Percentiles rank a stretch among this genome's conserved stretches.
Conservation (phyloP, 1,140 invertebrate species). For the Physella acuta region DNA sequence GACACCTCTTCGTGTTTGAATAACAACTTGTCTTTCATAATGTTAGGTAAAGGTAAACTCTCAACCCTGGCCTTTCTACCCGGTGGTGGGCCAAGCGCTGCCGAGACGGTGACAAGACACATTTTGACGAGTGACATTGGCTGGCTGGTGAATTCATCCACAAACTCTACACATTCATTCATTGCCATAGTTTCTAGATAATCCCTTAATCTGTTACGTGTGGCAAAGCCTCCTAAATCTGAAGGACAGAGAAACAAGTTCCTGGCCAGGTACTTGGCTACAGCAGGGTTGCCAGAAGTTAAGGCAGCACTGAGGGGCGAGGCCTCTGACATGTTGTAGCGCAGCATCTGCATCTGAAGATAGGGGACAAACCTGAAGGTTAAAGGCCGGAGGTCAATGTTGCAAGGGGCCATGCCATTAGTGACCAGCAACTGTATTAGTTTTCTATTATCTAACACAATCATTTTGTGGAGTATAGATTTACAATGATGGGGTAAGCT, state of each 20-base stretch:
- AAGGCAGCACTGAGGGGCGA: conserved; percentile 6
- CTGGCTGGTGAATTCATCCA: not conserved
- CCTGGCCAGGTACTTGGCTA: not conserved
- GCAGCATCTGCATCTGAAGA: not conserved
- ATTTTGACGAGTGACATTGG: not conserved
- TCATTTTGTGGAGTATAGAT: not conserved
- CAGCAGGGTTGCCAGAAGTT: not conserved
- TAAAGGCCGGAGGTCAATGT: not conserved
- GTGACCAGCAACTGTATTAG: not conserved
- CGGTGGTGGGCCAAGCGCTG: not conserved
- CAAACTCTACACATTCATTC: not conserved
- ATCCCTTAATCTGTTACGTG: not conserved
- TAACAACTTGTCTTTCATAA: conserved; percentile 1
- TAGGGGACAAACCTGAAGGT: not conserved
- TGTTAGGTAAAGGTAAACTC: not conserved
- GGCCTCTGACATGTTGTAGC: not conserved
- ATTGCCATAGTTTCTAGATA: not conserved
- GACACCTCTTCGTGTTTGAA: not conserved
- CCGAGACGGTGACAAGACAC: not conserved
- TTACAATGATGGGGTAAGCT: not conserved
- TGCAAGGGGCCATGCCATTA: not conserved
- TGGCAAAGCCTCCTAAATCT: not conserved
- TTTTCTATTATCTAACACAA: not conserved
- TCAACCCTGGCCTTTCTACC: not conserved
- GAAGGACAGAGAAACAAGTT: not conserved